Conservation (phyloP, 2,113 vertebrate genomes). For the Vombatus ursinus region DNA sequence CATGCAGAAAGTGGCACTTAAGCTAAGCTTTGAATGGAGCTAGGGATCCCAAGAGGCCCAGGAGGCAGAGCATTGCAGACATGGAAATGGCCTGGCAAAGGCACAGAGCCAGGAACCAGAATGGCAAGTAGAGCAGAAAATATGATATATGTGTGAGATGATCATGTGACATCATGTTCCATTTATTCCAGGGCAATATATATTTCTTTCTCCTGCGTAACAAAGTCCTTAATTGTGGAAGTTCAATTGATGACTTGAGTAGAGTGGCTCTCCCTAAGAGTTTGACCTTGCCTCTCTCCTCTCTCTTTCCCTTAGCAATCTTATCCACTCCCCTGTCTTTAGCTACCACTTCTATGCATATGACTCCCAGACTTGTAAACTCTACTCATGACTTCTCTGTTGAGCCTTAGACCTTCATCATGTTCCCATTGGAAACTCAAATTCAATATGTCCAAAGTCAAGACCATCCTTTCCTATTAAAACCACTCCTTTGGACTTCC, state of each 20-base stretch:
- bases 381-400: not conserved
- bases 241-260: no score
- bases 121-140: not conserved
- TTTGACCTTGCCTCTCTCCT: no score
- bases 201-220: not conserved
- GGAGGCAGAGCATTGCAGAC: not conserved
- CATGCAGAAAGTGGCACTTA: not conserved
- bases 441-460: not conserved
- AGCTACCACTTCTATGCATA: not conserved
- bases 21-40: not conserved
- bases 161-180: not conserved
- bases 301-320: not conserved
- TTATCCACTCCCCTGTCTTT: not conserved
- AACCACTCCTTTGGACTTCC: not conserved
- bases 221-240: not conserved
- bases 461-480: not conserved
- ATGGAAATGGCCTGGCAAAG: not conserved
- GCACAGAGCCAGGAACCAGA: not conserved
- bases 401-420: not conserved
- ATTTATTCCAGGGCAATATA: not conserved
- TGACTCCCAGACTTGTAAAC: not conserved
- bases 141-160: not conserved
- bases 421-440: not conserved
- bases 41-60: not conserved
- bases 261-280: not conserved